Percentiles rank a stretch among this genome's conserved stretches.
Evolutionary conservation across 2,113 vertebrate genomes (phyloP).

Genomic region (Morone chrysops): DNA sequence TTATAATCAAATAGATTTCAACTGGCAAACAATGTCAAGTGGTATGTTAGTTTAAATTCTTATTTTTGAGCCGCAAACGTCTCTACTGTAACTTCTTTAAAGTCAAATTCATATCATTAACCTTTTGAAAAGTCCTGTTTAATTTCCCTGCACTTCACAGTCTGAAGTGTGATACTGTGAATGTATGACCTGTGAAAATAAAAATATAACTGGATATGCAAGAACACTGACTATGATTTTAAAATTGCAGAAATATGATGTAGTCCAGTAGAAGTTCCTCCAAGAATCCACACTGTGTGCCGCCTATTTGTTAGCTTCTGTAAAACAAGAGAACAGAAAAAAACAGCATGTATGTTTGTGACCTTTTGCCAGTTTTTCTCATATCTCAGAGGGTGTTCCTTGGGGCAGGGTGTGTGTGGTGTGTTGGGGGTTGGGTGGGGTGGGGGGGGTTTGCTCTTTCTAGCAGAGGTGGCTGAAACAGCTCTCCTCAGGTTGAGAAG

Average conservation of each 20-base stretch:
- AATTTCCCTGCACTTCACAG: no score
- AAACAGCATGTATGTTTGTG: slow-evolving; percentile 43
- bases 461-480: slow-evolving; percentile 56
- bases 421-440: neutral
- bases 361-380: slow-evolving; percentile 63
- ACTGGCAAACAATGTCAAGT: neutral
- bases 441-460: slow-evolving; percentile 43
- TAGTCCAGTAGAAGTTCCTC: neutral
- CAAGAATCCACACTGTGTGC: neutral
- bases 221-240: no score
- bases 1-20: neutral
- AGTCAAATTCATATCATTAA: neutral
- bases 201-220: no score
- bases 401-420: slow-evolving; percentile 19
- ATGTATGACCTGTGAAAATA: no score
- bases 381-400: slow-evolving; percentile 46
- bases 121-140: neutral
- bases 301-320: neutral
- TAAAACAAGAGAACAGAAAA: neutral
- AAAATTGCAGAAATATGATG: neutral
- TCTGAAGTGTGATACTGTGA: no score
- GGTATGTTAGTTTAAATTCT: neutral
- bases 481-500: slow-evolving; percentile 60
- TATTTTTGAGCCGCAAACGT: neutral
- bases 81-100: neutral